phyloP scores from a whole-genome alignment of 2,888 invertebrate genomes.

The Diarsia rubi region DNA sequence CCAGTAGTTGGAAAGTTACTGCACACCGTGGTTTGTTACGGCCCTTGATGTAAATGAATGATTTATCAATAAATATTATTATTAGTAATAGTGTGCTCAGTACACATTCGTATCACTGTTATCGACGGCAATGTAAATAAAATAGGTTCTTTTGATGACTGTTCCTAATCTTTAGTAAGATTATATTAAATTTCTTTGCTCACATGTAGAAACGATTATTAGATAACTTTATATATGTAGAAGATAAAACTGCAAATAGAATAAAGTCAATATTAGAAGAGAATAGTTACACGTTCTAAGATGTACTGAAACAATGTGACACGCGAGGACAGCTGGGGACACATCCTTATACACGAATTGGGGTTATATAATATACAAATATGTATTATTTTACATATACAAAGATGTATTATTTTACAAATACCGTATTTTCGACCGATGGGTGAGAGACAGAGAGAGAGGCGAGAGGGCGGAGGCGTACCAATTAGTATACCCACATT shows the following conservation, averaged over 20 bases:
- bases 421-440: no score
- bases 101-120: conserved; percentile 74
- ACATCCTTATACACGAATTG: not conserved
- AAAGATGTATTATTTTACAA: no score
- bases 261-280: conserved; percentile 47
- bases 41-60: conserved; percentile 73
- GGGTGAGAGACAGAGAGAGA: no score
- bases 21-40: conserved; percentile 63
- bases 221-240: conserved; percentile 42
- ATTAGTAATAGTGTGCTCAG: conserved; percentile 67
- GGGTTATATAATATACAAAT: no score
- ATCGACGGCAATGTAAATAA: conserved; percentile 79
- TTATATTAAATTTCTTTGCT: conserved; percentile 63
- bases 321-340: not conserved
- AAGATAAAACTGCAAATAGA: conserved; percentile 41
- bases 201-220: conserved; percentile 50
- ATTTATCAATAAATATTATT: conserved; percentile 80
- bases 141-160: conserved; percentile 72
- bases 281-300: conserved; percentile 5
- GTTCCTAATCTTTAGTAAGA: conserved; percentile 65
- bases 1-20: conserved; percentile 71
- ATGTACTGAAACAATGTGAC: conserved; percentile 31
- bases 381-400: no score
- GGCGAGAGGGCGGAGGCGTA: no score
- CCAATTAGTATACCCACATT: no score